Percentiles rank a stretch among this genome's conserved stretches.
These are phyloP conservation scores for Rutilus rutilus DNA, from an alignment of 2,113 vertebrate genomes.

Conservation along the genomic window DNA sequence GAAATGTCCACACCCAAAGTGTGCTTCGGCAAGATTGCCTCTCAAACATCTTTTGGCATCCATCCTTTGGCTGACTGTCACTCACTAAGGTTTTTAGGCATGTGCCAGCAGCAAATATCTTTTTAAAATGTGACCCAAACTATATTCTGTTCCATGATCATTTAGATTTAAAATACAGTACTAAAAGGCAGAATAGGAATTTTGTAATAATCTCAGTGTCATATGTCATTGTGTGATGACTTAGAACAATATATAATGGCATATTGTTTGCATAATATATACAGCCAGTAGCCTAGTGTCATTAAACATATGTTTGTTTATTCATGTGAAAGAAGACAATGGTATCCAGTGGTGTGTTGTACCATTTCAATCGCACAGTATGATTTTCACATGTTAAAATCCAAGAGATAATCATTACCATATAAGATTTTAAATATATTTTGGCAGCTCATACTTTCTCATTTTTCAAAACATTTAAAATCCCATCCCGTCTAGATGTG, in stretches of 20 bases:
- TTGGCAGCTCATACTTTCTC: constrained; percentile 56
- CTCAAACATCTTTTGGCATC: constrained; percentile 5
- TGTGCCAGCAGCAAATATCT: not conserved
- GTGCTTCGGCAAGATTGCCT: constrained; percentile 4
- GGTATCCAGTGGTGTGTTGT: not conserved
- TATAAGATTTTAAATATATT: not conserved
- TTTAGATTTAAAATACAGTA: not conserved
- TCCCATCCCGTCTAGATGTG: constrained; percentile 83
- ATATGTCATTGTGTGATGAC: not conserved
- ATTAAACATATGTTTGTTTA: not conserved
- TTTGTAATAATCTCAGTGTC: no score
- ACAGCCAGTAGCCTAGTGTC: not conserved
- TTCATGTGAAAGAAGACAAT: not conserved
- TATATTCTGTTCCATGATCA: not conserved
- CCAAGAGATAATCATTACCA: not conserved
- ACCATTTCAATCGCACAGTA: not conserved
- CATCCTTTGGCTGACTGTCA: not conserved
- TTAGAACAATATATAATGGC: not conserved
- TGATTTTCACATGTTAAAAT: not conserved
- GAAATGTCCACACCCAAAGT: not conserved
- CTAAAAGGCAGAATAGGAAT: not conserved
- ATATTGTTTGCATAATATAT: not conserved
- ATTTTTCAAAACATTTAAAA: constrained; percentile 77
- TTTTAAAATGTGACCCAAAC: not conserved
- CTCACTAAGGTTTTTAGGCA: not conserved